A percentile compares a stretch with the other conserved stretches of the same genome.
Evolutionary conservation across 2,888 invertebrate genomes (phyloP).

Genomic region (Leptinotarsa rubiginosa): DNA sequence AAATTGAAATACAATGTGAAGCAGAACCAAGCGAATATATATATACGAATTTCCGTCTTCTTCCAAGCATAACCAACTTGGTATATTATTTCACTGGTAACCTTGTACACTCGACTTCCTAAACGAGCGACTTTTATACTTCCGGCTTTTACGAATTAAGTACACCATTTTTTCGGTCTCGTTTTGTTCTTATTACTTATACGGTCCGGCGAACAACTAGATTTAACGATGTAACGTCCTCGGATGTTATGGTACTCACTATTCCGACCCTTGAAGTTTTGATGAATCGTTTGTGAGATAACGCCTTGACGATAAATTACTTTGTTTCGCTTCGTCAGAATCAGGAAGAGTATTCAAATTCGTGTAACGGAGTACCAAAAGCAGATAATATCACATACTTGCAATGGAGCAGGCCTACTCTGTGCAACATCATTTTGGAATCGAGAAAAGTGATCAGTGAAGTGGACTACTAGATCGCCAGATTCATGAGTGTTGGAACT

Average conservation of each 20-base stretch:
- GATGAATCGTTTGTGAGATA: conserved; percentile 1
- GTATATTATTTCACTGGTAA: conserved; percentile 32
- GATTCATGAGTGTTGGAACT: no score
- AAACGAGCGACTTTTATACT: conserved; percentile 32
- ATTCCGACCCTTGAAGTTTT: conserved; percentile 19
- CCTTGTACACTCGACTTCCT: conserved; percentile 34
- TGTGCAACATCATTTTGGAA: no score
- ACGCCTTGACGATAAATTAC: neutral
- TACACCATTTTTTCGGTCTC: conserved; percentile 32
- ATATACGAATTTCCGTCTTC: conserved; percentile 6
- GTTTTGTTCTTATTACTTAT: conserved; percentile 30
- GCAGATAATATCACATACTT: neutral
- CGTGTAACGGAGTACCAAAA: neutral
- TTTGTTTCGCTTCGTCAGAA: conserved; percentile 2
- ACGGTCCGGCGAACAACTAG: conserved; percentile 13
- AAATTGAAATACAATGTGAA: neutral
- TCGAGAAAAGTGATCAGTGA: no score
- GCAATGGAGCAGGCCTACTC: no score
- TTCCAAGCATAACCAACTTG: conserved; percentile 30
- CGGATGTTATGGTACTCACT: neutral
- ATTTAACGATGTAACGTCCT: conserved; percentile 21
- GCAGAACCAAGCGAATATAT: neutral
- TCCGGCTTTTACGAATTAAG: conserved; percentile 39
- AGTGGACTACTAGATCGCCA: no score
- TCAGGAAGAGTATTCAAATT: conserved; percentile 2